Percentiles rank a stretch among this genome's conserved stretches.
phyloP scores from a whole-genome alignment of 1,140 invertebrate species.

The Philopotamus ludificatus region DNA sequence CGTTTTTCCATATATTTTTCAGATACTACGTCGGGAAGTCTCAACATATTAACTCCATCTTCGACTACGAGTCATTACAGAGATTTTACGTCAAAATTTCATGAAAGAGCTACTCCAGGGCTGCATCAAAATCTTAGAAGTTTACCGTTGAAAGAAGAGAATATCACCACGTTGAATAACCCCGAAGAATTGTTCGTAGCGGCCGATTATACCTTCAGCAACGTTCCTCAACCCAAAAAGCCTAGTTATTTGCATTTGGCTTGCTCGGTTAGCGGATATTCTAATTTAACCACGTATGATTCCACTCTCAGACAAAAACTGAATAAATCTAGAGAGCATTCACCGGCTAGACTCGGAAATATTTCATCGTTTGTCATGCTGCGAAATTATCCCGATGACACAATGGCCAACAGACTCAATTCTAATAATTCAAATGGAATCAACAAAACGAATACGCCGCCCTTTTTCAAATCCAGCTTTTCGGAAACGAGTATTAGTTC shows the following conservation, averaged over 20 bases:
- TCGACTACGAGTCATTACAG: slow-evolving; percentile 59
- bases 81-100: slow-evolving; percentile 59
- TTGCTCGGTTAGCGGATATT: slow-evolving; percentile 88
- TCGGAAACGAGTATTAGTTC: slow-evolving; percentile 53
- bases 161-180: not conserved
- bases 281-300: slow-evolving; percentile 79
- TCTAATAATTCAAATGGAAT: not conserved
- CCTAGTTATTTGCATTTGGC: slow-evolving; percentile 86
- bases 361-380: slow-evolving; percentile 30
- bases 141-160: slow-evolving; percentile 18
- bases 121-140: slow-evolving; percentile 44
- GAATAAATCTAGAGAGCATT: slow-evolving; percentile 65
- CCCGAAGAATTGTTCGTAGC: slow-evolving; percentile 42
- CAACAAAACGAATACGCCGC: not conserved
- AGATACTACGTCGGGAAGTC: slow-evolving; percentile 58
- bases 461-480: slow-evolving; percentile 52
- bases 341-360: slow-evolving; percentile 58
- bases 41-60: slow-evolving; percentile 60
- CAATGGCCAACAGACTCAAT: slow-evolving; percentile 35
- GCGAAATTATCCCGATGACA: slow-evolving; percentile 50
- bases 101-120: slow-evolving; percentile 51
- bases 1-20: slow-evolving; percentile 40
- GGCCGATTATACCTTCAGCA: slow-evolving; percentile 41
- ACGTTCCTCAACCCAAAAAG: slow-evolving; percentile 54
- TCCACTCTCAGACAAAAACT: slow-evolving; percentile 71